phyloP scores from a whole-genome alignment of 1,140 invertebrate species.

The Aplysia californica region DNA sequence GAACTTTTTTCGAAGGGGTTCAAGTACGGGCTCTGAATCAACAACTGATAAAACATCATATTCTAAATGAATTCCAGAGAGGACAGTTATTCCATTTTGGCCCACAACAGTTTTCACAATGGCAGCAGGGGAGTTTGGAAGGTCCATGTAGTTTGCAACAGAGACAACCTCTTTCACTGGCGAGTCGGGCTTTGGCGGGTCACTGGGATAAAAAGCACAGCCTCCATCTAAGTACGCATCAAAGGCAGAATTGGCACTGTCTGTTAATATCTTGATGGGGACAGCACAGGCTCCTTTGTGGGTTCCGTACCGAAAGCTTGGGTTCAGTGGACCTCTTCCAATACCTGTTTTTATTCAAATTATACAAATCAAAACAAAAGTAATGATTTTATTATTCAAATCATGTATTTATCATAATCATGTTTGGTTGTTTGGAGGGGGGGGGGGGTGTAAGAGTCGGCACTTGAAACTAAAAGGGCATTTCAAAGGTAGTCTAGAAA shows the following conservation, averaged over 20 bases:
- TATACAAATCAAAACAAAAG: too few relatives aligned
- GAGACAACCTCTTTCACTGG: background rate
- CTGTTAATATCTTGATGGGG: conserved; percentile 15
- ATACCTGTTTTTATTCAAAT: too few relatives aligned
- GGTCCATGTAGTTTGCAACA: conserved; percentile 23
- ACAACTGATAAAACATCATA: conserved; percentile 33
- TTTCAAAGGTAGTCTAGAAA: background rate
- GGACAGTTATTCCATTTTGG: conserved; percentile 39
- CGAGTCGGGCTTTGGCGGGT: background rate
- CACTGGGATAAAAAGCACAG: conserved; percentile 37
- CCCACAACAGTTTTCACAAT: conserved; percentile 45
- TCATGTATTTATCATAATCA: too few relatives aligned
- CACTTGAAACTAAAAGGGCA: too few relatives aligned
- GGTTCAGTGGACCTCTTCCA: conserved; percentile 46
- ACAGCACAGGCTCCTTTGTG: conserved; percentile 41
- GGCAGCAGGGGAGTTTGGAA: conserved; percentile 34
- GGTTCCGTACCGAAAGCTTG: conserved; percentile 45
- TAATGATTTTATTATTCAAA: too few relatives aligned
- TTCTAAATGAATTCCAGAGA: conserved; percentile 53
- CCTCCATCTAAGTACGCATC: conserved; percentile 48
- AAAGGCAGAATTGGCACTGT: background rate
- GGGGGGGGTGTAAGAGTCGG: background rate
- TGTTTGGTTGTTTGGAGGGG: too few relatives aligned
- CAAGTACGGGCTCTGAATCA: conserved; percentile 23
- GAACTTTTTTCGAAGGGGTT: conserved; percentile 12